Base-by-base conservation (phyloP, 1,140 invertebrate genomes). In the Argopecten irradians region DNA sequence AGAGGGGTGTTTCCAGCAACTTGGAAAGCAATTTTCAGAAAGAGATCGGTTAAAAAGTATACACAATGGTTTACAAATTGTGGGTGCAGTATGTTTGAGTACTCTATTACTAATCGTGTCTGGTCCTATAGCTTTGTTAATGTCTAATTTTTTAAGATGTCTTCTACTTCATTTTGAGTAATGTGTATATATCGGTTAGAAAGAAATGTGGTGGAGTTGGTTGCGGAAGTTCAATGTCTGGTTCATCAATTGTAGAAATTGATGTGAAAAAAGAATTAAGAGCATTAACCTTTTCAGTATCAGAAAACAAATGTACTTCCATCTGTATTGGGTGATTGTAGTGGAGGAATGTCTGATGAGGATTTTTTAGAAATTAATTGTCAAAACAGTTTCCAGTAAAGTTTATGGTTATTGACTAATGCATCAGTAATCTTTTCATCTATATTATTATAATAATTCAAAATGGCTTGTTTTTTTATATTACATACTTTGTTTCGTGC, bases 21-120 rank as follows among this genome's bases (percentile, higher is more conserved):
- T 32, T 16, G 82, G 82, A 32, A 16, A 83, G 11, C 14, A 16
- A 22, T 83, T 83, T 32, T 13, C 11, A 13, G 16, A 32, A 83
- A 83, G 82, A 11, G 82, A 83, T 83, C 16, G 33, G 32, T 83
- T 83, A 32, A 83, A 83, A 22, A 83, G 82, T 83, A 22, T 83
- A 83, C 82, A 16, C 33, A 83, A 32, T 13, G 13, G 82, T 83
- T 16, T 13, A 16, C 16, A 83, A 22, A 83, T 13, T 13, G 33
- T 32, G 11, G 16, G 13, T 32, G 82, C 16, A 11, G 82, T 11
- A 11, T 83, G 16, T 83, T 83, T 83, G 33, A 83, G 82, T 16
- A 83, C 11, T 32, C 28, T 83, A 32, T n/a, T n/a, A n/a, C n/a
- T n/a, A n/a, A n/a, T n/a, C n/a, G n/a, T n/a, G n/a, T n/a, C n/a